Conservation (phyloP, 1,140 invertebrate genomes). For the Leptinotarsa texana region DNA sequence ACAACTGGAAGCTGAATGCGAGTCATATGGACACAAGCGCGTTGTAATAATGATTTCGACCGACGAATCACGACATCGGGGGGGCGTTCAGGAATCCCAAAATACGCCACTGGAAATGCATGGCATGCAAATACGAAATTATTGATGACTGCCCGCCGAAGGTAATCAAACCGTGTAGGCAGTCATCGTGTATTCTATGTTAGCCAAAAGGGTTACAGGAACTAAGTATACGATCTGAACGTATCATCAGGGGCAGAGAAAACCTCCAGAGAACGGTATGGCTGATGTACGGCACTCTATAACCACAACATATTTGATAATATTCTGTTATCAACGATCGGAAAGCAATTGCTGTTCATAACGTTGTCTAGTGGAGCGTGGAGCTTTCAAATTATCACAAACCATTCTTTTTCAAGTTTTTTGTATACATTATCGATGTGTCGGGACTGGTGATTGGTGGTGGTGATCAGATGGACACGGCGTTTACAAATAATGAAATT, state of each 20-base stretch:
- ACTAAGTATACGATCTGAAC: slow-evolving; percentile 12
- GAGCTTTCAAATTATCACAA: no score
- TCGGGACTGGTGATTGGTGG: no score
- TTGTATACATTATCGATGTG: no score
- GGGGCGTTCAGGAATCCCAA: background rate
- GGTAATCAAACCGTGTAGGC: slow-evolving; percentile 7
- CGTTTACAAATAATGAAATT: no score
- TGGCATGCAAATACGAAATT: slow-evolving; percentile 15
- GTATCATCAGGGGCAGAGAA: background rate
- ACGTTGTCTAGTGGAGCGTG: no score
- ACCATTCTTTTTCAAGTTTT: no score
- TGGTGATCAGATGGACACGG: no score
- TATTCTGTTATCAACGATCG: background rate
- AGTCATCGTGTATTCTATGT: slow-evolving; percentile 5
- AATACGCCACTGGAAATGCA: slow-evolving; percentile 10
- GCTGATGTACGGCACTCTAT: background rate
- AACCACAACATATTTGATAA: slow-evolving; percentile 7
- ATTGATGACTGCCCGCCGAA: slow-evolving; percentile 3
- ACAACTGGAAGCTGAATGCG: background rate
- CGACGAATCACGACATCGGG: background rate
- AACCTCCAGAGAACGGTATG: background rate
- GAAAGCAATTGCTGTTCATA: background rate
- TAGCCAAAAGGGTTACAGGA: slow-evolving; percentile 8
- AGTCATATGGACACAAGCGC: background rate
- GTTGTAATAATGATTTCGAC: background rate